Conservation (phyloP, 2,888 invertebrate genomes). For the Smittia aterrima region DNA sequence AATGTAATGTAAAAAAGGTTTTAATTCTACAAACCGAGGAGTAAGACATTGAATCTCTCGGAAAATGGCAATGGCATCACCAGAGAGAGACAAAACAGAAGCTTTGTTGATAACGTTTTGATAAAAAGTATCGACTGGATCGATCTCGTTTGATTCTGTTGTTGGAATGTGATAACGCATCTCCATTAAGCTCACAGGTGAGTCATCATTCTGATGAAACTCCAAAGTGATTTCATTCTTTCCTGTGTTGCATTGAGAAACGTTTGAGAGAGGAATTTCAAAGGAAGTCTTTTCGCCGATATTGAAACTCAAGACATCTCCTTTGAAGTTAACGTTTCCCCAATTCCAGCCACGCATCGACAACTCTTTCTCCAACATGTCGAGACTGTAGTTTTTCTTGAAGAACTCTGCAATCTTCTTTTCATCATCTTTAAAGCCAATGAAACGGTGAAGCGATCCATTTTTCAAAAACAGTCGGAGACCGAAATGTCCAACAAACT, state of each 20-base stretch:
- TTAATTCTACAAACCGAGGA: slow-evolving; percentile 80
- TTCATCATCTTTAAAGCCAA: slow-evolving; percentile 93
- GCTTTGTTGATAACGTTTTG: slow-evolving; percentile 96
- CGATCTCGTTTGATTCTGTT: slow-evolving; percentile 80
- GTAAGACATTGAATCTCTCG: slow-evolving; percentile 96
- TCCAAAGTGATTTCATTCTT: slow-evolving; percentile 98
- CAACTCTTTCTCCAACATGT: slow-evolving; percentile 87
- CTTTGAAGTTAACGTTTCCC: slow-evolving; percentile 93
- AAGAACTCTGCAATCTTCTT: slow-evolving; percentile 92
- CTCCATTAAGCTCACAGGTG: slow-evolving; percentile 94
- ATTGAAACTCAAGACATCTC: slow-evolving; percentile 80
- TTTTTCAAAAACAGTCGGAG: slow-evolving; percentile 85
- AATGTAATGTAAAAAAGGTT: too few relatives aligned
- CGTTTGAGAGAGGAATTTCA: slow-evolving; percentile 94
- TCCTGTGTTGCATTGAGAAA: slow-evolving; percentile 91
- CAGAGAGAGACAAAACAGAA: slow-evolving; percentile 95
- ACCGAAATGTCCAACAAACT: slow-evolving; percentile 87
- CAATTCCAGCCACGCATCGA: slow-evolving; percentile 99
- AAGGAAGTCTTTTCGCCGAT: slow-evolving; percentile 82
- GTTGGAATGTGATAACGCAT: slow-evolving; percentile 97
- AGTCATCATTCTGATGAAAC: slow-evolving; percentile 99
- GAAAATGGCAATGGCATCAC: slow-evolving; percentile 96
- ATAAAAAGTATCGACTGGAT: slow-evolving; percentile 96
- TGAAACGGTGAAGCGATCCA: slow-evolving; percentile 86
- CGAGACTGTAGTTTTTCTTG: slow-evolving; percentile 74